Evolutionary conservation across 2,888 invertebrate genomes (phyloP).

Genomic region (Tachina lurida): DNA sequence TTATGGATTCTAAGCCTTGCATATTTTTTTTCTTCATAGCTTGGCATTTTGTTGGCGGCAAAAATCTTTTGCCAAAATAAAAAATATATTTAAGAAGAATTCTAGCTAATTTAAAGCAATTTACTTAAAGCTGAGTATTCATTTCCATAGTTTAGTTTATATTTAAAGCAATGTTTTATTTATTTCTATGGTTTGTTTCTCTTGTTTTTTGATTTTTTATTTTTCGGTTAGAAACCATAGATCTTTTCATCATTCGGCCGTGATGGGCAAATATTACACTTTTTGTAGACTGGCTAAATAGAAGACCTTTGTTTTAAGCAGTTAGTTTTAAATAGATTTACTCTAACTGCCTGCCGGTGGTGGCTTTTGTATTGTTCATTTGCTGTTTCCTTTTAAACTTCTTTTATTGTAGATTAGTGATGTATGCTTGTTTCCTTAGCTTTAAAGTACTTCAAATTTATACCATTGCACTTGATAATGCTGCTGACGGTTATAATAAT

Average conservation of each 20-base stretch:
- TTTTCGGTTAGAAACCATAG: constrained; percentile 44
- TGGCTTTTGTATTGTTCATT: neutral
- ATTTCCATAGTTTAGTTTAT: constrained; percentile 71
- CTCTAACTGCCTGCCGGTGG: neutral
- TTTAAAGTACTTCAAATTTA: constrained; percentile 66
- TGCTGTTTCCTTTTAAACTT: neutral
- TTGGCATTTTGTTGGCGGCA: constrained; percentile 68
- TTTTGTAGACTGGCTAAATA: constrained; percentile 44
- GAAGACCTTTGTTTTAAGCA: constrained; percentile 60
- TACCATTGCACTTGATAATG: constrained; percentile 70
- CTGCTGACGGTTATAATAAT: constrained; percentile 30
- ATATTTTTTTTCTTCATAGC: constrained; percentile 4
- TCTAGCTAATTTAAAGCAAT: constrained; percentile 80
- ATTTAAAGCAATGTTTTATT: constrained; percentile 66
- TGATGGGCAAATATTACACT: constrained; percentile 69
- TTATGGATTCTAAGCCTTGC: constrained; percentile 47
- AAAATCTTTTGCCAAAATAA: constrained; percentile 75
- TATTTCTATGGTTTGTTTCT: constrained; percentile 33
- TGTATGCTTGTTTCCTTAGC: constrained; percentile 53
- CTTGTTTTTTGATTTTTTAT: neutral
- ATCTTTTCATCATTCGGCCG: constrained; percentile 67
- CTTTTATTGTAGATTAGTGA: constrained; percentile 23
- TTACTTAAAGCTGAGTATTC: constrained; percentile 76
- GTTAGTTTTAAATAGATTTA: constrained; percentile 60
- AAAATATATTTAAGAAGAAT: constrained; percentile 8